A percentile compares a stretch with the other conserved stretches of the same genome.
These are phyloP conservation scores for Turdus rufiventris DNA, from an alignment of 2,113 vertebrate genomes.

Conservation along the genomic window DNA sequence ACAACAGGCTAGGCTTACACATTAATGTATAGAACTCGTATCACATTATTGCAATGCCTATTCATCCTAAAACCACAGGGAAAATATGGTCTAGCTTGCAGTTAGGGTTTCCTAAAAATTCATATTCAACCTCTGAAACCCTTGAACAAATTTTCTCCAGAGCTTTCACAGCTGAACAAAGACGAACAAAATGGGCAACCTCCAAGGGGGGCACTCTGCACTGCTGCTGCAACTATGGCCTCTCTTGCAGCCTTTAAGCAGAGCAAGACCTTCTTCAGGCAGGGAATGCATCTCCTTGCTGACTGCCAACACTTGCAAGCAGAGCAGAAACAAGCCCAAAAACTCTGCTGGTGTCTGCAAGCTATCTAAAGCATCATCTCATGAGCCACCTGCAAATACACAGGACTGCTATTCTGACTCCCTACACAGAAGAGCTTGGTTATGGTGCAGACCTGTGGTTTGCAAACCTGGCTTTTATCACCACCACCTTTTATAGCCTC, in stretches of 20 bases:
- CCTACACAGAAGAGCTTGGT: not conserved
- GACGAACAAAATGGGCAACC: not conserved
- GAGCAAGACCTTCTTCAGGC: not conserved
- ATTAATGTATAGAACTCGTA: accelerated
- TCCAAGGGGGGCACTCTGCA: accelerated
- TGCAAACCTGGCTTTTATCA: not conserved
- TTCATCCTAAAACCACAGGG: not conserved
- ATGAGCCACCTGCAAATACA: not conserved
- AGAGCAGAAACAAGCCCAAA: not conserved
- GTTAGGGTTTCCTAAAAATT: not conserved
- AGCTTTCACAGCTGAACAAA: not conserved
- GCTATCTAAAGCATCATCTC: accelerated
- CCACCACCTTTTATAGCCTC: not conserved
- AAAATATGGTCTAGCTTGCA: not conserved
- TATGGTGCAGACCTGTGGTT: not conserved
- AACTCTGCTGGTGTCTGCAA: not conserved
- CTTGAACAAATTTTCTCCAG: not conserved
- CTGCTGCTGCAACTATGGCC: not conserved
- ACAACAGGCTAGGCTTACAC: not conserved
- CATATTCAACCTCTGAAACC: not conserved
- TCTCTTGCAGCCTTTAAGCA: not conserved
- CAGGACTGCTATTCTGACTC: not conserved
- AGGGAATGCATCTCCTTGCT: not conserved
- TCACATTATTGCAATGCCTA: not conserved
- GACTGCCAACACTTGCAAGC: not conserved